These are phyloP conservation scores for Ecliptopera silaceata DNA, from an alignment of 2,888 invertebrate genomes.

Conservation along the genomic window DNA sequence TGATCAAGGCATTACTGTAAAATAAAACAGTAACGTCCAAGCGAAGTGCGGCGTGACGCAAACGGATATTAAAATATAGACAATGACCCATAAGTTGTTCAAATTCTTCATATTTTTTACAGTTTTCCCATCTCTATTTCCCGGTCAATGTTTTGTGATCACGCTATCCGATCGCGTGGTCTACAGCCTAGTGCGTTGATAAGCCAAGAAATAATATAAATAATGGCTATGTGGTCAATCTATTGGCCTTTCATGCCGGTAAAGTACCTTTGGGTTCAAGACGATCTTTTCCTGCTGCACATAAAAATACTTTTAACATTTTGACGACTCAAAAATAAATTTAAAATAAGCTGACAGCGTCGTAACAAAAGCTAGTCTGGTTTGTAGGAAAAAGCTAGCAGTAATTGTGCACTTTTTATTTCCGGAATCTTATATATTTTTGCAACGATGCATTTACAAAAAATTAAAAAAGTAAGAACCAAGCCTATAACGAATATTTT, in stretches of 20 bases:
- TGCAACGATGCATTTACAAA: too few relatives aligned
- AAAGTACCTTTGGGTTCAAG: slow-evolving; percentile 26
- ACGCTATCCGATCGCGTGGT: not conserved
- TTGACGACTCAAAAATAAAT: not conserved
- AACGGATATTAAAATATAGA: not conserved
- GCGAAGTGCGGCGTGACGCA: not conserved
- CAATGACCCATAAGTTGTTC: too few relatives aligned
- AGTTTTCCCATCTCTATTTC: too few relatives aligned
- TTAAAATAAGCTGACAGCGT: not conserved
- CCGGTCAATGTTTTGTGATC: not conserved
- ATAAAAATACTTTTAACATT: slow-evolving; percentile 19
- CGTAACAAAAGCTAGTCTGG: not conserved
- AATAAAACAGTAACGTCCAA: too few relatives aligned
- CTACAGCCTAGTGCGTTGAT: slow-evolving; percentile 1
- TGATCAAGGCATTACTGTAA: too few relatives aligned
- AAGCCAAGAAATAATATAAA: slow-evolving; percentile 16
- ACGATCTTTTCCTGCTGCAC: slow-evolving; percentile 29
- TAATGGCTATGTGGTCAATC: slow-evolving; percentile 13
- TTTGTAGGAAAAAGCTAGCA: not conserved
- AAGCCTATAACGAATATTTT: too few relatives aligned
- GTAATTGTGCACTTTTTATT: not conserved
- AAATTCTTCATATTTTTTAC: too few relatives aligned
- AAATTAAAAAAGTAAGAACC: too few relatives aligned
- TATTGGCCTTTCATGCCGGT: slow-evolving; percentile 20
- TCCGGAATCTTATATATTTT: not conserved